phyloP scores from a whole-genome alignment of 1,140 invertebrate species.

The Calephelis virginiensis region DNA sequence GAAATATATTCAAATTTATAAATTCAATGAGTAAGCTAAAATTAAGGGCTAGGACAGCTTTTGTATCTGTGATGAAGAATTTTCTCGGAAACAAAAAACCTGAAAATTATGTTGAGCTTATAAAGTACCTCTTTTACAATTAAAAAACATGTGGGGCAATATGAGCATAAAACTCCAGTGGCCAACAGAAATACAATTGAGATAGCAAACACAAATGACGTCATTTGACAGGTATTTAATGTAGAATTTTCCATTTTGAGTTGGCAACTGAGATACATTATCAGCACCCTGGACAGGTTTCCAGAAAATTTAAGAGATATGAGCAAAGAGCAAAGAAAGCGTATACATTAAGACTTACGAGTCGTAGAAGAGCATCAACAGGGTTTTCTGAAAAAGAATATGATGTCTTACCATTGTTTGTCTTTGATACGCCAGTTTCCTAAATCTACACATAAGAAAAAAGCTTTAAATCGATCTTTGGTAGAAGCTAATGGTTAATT shows the following conservation, averaged over 20 bases:
- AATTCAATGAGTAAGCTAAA: not conserved
- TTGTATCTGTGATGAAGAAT: not conserved
- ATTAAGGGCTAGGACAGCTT: not conserved
- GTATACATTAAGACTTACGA: conserved; percentile 57
- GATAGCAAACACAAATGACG: no score
- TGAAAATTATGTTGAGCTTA: conserved; percentile 25
- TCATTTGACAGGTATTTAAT: no score
- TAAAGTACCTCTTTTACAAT: no score
- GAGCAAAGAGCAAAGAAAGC: conserved; percentile 53
- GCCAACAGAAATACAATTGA: no score
- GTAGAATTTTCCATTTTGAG: no score
- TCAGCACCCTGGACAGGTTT: conserved; percentile 40
- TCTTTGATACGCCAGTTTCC: no score
- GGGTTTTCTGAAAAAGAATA: conserved; percentile 46
- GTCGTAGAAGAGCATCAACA: conserved; percentile 52
- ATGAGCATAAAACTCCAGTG: no score
- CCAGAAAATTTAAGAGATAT: conserved; percentile 41
- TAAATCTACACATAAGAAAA: no score
- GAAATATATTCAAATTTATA: not conserved
- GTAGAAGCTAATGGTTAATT: not conserved
- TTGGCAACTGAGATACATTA: no score
- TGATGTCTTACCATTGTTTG: no score
- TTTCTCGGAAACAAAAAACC: conserved; percentile 25
- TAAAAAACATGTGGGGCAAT: no score
- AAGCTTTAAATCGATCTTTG: no score